Evolutionary conservation across 1,140 invertebrate genomes (phyloP), one percentile per base, ranked within the genome.

Genomic region (Diorhabda sublineata): DNA sequence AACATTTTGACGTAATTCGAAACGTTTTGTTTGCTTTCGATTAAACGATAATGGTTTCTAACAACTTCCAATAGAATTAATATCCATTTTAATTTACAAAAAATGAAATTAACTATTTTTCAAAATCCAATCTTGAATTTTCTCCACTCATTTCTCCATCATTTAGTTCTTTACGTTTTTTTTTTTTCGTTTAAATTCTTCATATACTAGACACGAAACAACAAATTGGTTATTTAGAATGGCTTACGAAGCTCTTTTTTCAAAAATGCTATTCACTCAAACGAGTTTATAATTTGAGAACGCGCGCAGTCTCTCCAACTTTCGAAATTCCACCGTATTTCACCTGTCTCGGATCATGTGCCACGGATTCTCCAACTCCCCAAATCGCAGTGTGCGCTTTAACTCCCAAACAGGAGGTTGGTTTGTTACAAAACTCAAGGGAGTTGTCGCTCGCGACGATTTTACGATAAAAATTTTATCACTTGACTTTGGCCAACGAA

Each of bases 341-440:
- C 59, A 61, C 59, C 59, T 61, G 59, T 61, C 59, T 7, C 26
- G 59, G 26, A 43, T 43, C 59, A 61, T 61, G 59, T 61, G 59
- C 11, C 42, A 42, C 8, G 59, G 26, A 61, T 41, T 41, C 59
- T 61, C 47, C 47, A n/a, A 4, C 47, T 52, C 6, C 47, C 47
- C 6, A 52, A 52, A 52, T 52, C 11, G 59, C 59, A 61, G 59
- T 61, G 59, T 43, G 59, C 59, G 59, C 59, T 61, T 41, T 5
- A 61, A 42, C 42, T 61, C 42, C 26, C 59, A 41, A 41, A 61
- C 42, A 61, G 59, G 59, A 41, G 59, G 59, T 61, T 61, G 59
- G 26, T 61, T 61, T 43, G 26, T 26, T 26, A 26, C 0, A 43
- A 61, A 52, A 61, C 42, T 61, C 59, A 41, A 41, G 47, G 47